These are phyloP conservation scores for Mythimna vitellina DNA, from an alignment of 2,888 invertebrate genomes.

Conservation along the genomic window DNA sequence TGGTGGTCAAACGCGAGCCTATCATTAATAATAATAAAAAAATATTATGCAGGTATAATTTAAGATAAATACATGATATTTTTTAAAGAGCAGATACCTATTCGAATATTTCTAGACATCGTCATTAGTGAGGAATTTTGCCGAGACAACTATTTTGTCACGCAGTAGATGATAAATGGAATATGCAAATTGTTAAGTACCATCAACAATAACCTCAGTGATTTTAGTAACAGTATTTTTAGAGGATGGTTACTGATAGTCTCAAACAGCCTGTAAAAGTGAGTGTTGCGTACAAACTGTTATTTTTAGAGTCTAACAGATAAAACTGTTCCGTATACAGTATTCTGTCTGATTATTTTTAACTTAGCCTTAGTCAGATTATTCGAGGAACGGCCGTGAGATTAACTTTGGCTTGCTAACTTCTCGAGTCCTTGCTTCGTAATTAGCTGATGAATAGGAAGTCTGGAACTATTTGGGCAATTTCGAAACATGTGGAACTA, in stretches of 20 bases:
- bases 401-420: constrained; percentile 18
- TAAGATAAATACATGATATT: not conserved
- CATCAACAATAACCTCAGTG: not conserved
- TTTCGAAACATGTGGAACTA: constrained; percentile 19
- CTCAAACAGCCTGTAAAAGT: not conserved
- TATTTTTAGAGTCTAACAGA: too few relatives aligned
- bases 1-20: too few relatives aligned
- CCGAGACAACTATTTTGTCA: not conserved
- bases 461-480: constrained; percentile 18
- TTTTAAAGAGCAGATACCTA: not conserved
- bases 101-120: not conserved
- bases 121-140: constrained; percentile 3
- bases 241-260: not conserved
- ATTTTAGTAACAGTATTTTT: too few relatives aligned
- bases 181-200: constrained; percentile 5
- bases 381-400: not conserved
- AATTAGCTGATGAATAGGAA: constrained; percentile 27
- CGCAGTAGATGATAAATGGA: constrained; percentile 9
- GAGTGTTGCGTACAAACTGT: not conserved
- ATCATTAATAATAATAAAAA: too few relatives aligned
- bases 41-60: too few relatives aligned
- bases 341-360: not conserved
- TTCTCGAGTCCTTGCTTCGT: not conserved
- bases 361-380: not conserved
- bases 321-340: not conserved